These are phyloP conservation scores for Myathropa florea DNA, from an alignment of 2,888 invertebrate genomes.

Conservation along the genomic window DNA sequence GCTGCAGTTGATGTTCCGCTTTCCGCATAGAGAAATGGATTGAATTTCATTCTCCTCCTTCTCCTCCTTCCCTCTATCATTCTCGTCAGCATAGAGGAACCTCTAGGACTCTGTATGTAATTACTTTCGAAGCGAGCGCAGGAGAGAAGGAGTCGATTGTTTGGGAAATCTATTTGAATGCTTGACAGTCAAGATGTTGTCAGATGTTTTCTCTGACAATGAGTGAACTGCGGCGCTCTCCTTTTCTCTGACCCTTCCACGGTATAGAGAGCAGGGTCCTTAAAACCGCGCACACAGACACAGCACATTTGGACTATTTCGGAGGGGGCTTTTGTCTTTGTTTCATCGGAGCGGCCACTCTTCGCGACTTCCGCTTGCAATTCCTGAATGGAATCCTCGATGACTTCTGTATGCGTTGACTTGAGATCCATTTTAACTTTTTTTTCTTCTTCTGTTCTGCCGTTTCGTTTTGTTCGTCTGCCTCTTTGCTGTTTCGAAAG, in stretches of 20 bases:
- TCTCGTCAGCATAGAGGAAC: background rate
- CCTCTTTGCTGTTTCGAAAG: conserved; percentile 39
- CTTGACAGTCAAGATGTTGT: conserved; percentile 69
- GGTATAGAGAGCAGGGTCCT: conserved; percentile 36
- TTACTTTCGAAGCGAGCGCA: conserved; percentile 34
- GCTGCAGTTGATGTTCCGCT: conserved; percentile 50
- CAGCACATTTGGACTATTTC: conserved; percentile 58
- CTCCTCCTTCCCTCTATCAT: background rate
- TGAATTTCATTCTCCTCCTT: conserved; percentile 51
- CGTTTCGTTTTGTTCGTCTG: conserved; percentile 26
- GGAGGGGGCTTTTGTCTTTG: conserved; percentile 63
- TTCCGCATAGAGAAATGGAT: conserved; percentile 37
- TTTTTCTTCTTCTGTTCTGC: background rate
- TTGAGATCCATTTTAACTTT: conserved; percentile 68
- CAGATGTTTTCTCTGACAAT: conserved; percentile 58
- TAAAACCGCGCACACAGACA: conserved; percentile 42
- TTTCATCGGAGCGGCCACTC: conserved; percentile 61
- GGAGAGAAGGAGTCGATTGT: conserved; percentile 57
- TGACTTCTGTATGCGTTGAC: conserved; percentile 68
- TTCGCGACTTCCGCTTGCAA: conserved; percentile 71
- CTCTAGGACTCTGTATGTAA: conserved; percentile 27
- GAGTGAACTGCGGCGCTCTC: conserved; percentile 17
- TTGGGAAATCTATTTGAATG: conserved; percentile 67
- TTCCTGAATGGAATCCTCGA: conserved; percentile 69
- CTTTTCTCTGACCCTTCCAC: conserved; percentile 63